Evolutionary conservation across 2,888 invertebrate genomes (phyloP).

Genomic region (Phorcus lineatus): DNA sequence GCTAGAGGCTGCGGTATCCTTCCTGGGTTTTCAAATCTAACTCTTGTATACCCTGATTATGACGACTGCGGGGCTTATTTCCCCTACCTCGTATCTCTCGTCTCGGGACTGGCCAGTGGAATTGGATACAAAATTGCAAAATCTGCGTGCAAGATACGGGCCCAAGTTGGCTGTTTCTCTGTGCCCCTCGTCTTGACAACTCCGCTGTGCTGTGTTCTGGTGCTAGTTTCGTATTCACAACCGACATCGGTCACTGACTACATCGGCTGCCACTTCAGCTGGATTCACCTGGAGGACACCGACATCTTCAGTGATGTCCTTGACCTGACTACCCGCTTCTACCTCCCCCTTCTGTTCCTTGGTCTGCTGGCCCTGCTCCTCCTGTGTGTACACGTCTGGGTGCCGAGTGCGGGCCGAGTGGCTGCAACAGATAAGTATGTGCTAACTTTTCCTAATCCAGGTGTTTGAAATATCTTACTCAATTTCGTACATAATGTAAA

Average conservation of each 20-base stretch:
- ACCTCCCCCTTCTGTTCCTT: constrained; percentile 27
- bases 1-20: not conserved
- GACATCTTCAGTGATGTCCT: not conserved
- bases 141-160: constrained; percentile 95
- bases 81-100: constrained; percentile 23
- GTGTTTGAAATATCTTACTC: too few relatives aligned
- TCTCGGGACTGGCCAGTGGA: constrained; percentile 89
- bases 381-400: constrained; percentile 32
- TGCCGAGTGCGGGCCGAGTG: constrained; percentile 26
- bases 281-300: not conserved
- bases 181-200: constrained; percentile 94
- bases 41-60: not conserved
- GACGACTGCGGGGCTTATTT: not conserved
- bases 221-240: not conserved
- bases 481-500: too few relatives aligned
- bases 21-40: not conserved
- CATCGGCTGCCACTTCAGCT: not conserved
- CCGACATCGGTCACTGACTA: not conserved
- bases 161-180: constrained; percentile 97
- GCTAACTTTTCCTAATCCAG: not conserved
- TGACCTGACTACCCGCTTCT: not conserved
- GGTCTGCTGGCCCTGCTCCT: constrained; percentile 30
- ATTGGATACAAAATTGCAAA: constrained; percentile 93
- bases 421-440: constrained; percentile 35
- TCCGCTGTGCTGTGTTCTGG: constrained; percentile 81